Base-by-base conservation (phyloP, 1,140 invertebrate genomes). In the Drosophila insularis region DNA sequence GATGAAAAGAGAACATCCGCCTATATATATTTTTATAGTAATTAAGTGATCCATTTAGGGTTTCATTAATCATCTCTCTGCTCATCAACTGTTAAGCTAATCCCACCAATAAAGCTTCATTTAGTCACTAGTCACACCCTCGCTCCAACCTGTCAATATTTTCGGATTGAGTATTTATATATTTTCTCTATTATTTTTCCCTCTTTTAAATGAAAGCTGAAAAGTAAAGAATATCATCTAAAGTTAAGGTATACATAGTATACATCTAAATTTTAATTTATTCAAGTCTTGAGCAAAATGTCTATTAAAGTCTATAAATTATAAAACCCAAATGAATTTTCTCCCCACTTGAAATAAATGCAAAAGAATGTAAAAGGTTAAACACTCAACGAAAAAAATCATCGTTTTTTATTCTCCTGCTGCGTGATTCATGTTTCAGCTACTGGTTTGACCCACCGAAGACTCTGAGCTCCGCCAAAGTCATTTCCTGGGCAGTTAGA, bases 51-150 rank as follows among this genome's bases (percentile, higher is more conserved):
- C 19, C 50, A 17, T 27, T 56, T 43, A 53, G 31, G 46, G 66
- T 62, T 66, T 37, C 56, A 67, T 50, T 50, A 17, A 50, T 21
- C 35, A 37, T 37, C 35, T 4, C 19, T 17, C 14, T 46, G 43
- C 43, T 17, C 14, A 46, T 17, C 17, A 19, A 46, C 2, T 46
- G 6, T 8, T 50, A 4, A 8, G 43, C 43, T 35, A n/a, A 64
- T 64, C 81, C 81, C 81, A 85, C 82, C 81, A 87, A 74, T 55
- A 81, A 80, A 65, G 65, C 70, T 63, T 17, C 58, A 17, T 40
- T 61, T 50, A 62, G 63, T 75, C 68, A 85, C 81, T 85, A 87
- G 81, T 85, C 82, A 85, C 68, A 63, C 43, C 27, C 60, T 46
- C 62, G 58, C 21, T 37, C 17, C 13, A 19, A 4, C 37, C 19